Conservation (phyloP, 2,888 invertebrate species). For the Andrena marginata region DNA sequence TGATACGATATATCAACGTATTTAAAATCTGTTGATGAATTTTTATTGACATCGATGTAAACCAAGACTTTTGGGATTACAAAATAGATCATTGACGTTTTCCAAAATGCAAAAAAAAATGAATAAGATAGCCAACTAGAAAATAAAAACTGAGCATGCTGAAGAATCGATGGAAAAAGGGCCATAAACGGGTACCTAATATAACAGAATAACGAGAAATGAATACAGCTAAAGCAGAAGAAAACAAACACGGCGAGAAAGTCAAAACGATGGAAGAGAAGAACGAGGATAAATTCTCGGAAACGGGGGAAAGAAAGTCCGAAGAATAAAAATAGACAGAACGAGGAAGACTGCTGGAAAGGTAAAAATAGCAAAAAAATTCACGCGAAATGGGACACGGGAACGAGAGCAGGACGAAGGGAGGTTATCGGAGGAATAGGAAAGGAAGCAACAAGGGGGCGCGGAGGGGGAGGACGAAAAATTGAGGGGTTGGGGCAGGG, state of each 20-base stretch:
- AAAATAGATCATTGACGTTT: too few relatives aligned
- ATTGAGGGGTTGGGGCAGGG: background rate
- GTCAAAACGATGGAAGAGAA: background rate
- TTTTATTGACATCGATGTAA: too few relatives aligned
- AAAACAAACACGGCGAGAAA: background rate
- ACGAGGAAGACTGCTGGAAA: background rate
- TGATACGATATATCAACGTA: too few relatives aligned
- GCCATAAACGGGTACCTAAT: too few relatives aligned
- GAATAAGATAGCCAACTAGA: too few relatives aligned
- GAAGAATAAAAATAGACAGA: background rate
- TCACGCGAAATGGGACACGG: background rate
- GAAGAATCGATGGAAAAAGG: too few relatives aligned
- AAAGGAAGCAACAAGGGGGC: background rate
- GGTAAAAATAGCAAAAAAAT: conserved; percentile 1
- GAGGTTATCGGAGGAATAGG: background rate
- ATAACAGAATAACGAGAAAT: too few relatives aligned
- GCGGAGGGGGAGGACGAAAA: background rate
- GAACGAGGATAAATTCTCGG: background rate
- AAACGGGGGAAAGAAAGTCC: background rate
- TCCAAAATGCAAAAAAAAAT: too few relatives aligned
- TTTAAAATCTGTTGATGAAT: too few relatives aligned
- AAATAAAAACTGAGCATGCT: too few relatives aligned
- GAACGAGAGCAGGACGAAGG: background rate
- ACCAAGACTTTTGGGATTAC: too few relatives aligned
- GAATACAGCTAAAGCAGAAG: background rate